phyloP scores from a whole-genome alignment of 2,113 vertebrate species.

The Campylorhamphus procurvoides region DNA sequence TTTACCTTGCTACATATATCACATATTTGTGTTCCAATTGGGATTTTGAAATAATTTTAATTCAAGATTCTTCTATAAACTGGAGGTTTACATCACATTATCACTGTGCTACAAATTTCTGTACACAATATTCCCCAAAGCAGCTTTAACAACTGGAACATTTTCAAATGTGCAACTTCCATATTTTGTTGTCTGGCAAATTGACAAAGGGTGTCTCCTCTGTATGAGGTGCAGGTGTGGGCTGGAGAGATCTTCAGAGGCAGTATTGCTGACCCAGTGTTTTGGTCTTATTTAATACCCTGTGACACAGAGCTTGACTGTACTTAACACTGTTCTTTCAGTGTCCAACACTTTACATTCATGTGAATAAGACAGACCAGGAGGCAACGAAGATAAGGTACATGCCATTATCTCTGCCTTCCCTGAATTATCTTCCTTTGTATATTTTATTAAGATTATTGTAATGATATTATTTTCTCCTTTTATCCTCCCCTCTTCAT shows the following conservation, averaged over 20 bases:
- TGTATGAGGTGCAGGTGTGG: neutral
- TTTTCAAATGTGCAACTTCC: neutral
- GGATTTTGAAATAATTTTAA: neutral
- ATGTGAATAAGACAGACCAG: neutral
- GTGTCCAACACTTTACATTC: neutral
- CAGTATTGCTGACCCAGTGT: neutral
- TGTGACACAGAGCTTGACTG: neutral
- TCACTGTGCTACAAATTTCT: neutral
- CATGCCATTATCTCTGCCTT: neutral
- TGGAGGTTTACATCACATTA: neutral
- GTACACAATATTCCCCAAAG: neutral
- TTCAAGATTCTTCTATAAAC: neutral
- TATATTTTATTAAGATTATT: neutral
- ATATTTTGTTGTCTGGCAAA: neutral
- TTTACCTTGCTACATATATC: neutral
- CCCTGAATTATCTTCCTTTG: neutral
- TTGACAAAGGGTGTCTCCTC: neutral
- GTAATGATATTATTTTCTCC: neutral
- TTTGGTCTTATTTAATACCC: neutral
- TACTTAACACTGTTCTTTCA: neutral
- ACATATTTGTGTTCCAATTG: neutral
- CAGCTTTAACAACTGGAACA: neutral
- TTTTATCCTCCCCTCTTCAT: neutral
- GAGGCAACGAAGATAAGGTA: conserved; percentile 18
- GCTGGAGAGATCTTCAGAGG: neutral